phyloP scores from a whole-genome alignment of 1,140 invertebrate species.

The Drosophila kikkawai region DNA sequence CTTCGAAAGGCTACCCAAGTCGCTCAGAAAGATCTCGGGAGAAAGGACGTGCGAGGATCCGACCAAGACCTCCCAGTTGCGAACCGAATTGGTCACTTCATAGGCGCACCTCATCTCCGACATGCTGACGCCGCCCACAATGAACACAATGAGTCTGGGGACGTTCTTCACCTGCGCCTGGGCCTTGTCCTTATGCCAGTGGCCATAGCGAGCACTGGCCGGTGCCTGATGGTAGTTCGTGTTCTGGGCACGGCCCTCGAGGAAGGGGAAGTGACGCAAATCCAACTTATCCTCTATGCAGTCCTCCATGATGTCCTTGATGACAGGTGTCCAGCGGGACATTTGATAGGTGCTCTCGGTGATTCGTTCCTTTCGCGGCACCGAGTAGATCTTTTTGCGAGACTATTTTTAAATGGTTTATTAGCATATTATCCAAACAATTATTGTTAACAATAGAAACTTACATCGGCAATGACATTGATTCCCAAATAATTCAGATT shows the following conservation, averaged over 20 bases:
- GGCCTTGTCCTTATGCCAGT: constrained; percentile 99
- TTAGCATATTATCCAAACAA: fast-evolving
- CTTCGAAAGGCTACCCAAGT: constrained; percentile 91
- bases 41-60: constrained; percentile 98
- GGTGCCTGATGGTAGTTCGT: constrained; percentile 93
- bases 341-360: constrained; percentile 99
- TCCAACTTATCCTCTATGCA: constrained; percentile 99
- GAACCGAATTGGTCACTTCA: constrained; percentile 97
- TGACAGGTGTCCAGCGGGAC: constrained; percentile 99
- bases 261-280: constrained; percentile 97
- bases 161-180: constrained; percentile 97
- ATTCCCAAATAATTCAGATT: constrained; percentile 98
- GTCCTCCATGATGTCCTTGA: constrained; percentile 99
- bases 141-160: constrained; percentile 97
- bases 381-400: constrained; percentile 93
- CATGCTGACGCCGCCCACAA: constrained; percentile 98
- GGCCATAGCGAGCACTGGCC: constrained; percentile 98
- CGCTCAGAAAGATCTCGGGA: constrained; percentile 96
- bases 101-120: constrained; percentile 99
- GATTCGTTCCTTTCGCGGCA: constrained; percentile 96
- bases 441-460: not conserved
- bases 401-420: constrained; percentile 80
- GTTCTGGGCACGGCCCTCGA: constrained; percentile 94
- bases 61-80: constrained; percentile 99
- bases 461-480: constrained; percentile 94